phyloP scores from a whole-genome alignment of 2,888 invertebrate genomes.

The Euplagia quadripunctaria region DNA sequence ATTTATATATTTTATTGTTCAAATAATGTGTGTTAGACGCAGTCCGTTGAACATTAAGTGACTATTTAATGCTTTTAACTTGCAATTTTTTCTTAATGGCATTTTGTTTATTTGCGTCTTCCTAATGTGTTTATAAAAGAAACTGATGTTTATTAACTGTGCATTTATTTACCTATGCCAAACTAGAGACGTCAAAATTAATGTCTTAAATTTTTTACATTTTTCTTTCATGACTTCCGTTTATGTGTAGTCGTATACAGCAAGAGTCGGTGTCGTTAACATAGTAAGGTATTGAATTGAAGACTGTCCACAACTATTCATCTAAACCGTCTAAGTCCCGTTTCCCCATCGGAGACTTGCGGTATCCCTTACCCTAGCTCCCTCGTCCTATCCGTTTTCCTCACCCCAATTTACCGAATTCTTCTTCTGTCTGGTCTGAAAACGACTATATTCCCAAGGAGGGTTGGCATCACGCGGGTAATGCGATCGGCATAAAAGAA shows the following conservation, averaged over 20 bases:
- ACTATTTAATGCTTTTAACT: constrained; percentile 43
- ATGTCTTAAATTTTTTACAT: not conserved
- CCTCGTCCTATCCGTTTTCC: too few relatives aligned
- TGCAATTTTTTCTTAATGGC: constrained; percentile 40
- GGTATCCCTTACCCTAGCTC: too few relatives aligned
- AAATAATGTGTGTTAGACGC: constrained; percentile 48
- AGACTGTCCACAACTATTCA: not conserved
- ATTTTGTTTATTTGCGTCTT: constrained; percentile 31
- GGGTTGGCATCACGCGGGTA: too few relatives aligned
- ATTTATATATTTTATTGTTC: constrained; percentile 55
- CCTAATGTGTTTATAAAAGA: constrained; percentile 1
- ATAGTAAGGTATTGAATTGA: not conserved
- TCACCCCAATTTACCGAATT: too few relatives aligned
- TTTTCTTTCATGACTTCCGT: not conserved
- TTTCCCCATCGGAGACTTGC: too few relatives aligned
- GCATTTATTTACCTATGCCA: not conserved
- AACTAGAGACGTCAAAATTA: not conserved
- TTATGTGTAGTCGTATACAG: not conserved
- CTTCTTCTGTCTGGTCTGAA: too few relatives aligned
- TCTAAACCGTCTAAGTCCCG: not conserved
- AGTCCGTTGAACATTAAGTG: constrained; percentile 48
- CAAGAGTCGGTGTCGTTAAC: not conserved
- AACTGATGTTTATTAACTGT: constrained; percentile 5
- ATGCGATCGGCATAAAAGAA: too few relatives aligned
- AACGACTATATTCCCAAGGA: too few relatives aligned